Conservation (phyloP, 1,140 invertebrate genomes). For the Araneus ventricosus region DNA sequence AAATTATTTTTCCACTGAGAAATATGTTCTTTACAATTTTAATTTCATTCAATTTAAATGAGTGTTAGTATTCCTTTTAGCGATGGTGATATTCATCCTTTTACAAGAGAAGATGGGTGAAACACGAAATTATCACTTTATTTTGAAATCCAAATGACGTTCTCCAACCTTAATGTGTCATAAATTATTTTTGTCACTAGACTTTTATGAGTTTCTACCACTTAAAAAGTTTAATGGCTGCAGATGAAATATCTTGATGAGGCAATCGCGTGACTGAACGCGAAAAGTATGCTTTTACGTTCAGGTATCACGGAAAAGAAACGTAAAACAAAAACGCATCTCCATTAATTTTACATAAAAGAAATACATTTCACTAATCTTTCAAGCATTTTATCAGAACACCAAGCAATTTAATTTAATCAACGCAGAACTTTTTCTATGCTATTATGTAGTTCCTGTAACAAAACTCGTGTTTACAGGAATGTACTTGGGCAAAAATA, state of each 20-base stretch:
- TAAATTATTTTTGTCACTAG: not conserved
- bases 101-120: no score
- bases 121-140: no score
- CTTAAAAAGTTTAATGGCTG: slow-evolving; percentile 13
- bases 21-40: no score
- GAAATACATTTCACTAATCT: not conserved
- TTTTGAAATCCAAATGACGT: not conserved
- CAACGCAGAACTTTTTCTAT: not conserved
- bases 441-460: no score
- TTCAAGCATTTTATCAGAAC: not conserved
- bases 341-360: not conserved
- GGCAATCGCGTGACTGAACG: not conserved
- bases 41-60: no score
- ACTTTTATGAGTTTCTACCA: not conserved
- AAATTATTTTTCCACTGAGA: no score
- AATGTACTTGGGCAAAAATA: no score
- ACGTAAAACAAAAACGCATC: not conserved
- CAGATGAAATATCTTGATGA: not conserved
- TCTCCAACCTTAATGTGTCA: not conserved
- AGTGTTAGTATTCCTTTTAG: no score
- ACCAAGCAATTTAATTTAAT: not conserved
- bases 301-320: not conserved
- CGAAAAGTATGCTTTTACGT: not conserved
- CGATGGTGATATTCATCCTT: no score
- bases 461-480: no score